A percentile compares a stretch with the other conserved stretches of the same genome.
These are phyloP conservation scores for Pollimyrus isidori DNA, from an alignment of 2,113 vertebrate species.

Conservation along the genomic window DNA sequence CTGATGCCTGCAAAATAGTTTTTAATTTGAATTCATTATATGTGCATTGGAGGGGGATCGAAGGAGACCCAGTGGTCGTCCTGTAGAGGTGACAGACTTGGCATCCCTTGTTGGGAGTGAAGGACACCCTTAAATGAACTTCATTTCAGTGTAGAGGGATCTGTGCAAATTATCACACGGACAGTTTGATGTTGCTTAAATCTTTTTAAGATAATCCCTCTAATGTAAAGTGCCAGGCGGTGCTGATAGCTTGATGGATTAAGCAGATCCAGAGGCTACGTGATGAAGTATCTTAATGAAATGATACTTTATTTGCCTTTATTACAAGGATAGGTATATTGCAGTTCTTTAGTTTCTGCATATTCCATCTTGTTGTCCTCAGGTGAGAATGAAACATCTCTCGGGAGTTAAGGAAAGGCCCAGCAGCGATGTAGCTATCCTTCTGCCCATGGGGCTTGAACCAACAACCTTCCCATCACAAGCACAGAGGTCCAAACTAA, in stretches of 20 bases:
- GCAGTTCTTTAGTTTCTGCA: background rate
- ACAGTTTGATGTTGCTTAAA: background rate
- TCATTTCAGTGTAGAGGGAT: background rate
- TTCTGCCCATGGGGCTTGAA: background rate
- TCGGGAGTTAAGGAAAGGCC: background rate
- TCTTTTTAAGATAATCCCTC: background rate
- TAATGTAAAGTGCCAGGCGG: background rate
- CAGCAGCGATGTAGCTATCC: background rate
- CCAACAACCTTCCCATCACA: background rate
- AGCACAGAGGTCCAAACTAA: background rate
- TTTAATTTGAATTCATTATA: background rate
- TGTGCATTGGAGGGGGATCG: background rate
- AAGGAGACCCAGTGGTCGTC: background rate
- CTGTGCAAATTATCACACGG: background rate
- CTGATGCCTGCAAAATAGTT: background rate
- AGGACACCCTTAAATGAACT: background rate
- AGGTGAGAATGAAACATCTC: background rate
- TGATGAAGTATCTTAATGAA: background rate
- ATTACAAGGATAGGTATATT: background rate
- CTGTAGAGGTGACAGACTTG: background rate
- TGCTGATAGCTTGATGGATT: conserved; percentile 24
- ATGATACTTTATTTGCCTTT: conserved; percentile 18
- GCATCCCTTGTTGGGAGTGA: background rate
- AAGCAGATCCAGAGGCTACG: background rate
- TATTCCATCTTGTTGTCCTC: background rate